These are phyloP conservation scores for Microcaecilia unicolor DNA, from an alignment of 2,797 vertebrate genomes.

Conservation along the genomic window DNA sequence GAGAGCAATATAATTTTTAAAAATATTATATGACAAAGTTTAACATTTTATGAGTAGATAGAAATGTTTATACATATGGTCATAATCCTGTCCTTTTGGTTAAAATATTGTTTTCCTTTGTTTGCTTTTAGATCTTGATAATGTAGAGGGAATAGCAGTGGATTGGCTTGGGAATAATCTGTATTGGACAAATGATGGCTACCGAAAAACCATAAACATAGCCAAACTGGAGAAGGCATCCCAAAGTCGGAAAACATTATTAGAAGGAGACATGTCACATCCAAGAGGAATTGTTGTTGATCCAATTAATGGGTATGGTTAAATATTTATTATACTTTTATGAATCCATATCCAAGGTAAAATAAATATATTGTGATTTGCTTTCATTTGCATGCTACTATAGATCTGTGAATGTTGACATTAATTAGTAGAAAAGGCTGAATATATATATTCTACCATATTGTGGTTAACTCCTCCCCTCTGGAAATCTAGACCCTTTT, in stretches of 20 bases:
- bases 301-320: conserved; percentile 86
- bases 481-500: too few species aligned
- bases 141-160: conserved; percentile 95
- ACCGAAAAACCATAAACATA: conserved; percentile 89
- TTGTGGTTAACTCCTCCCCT: too few species aligned
- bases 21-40: too few species aligned
- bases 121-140: conserved; percentile 79
- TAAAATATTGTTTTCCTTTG: too few species aligned
- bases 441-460: too few species aligned
- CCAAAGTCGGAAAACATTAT: conserved; percentile 82
- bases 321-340: too few species aligned
- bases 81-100: neutral
- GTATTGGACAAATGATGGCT: conserved; percentile 96
- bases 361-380: too few species aligned
- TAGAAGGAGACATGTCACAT: conserved; percentile 95
- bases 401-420: too few species aligned
- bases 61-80: neutral
- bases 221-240: conserved; percentile 82
- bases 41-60: neutral
- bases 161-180: conserved; percentile 97
- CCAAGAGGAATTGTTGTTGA: conserved; percentile 95
- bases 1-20: too few species aligned
- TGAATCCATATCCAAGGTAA: too few species aligned
- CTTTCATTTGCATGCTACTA: too few species aligned
- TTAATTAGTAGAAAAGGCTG: too few species aligned